These are phyloP conservation scores for Ligdia adustata DNA, from an alignment of 2,888 invertebrate genomes.

Conservation along the genomic window DNA sequence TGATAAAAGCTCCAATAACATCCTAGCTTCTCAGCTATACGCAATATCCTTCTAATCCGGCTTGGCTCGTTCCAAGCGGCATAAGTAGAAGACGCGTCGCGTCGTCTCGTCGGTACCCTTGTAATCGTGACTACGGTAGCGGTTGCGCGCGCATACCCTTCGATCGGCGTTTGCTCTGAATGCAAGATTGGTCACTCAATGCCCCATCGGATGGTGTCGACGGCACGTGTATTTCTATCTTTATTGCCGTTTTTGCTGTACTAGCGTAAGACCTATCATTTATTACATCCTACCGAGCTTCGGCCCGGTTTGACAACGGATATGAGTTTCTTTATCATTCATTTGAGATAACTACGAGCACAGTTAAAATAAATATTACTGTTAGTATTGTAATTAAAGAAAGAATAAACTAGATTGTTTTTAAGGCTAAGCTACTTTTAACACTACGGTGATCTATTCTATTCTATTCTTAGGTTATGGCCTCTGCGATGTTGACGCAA, in stretches of 20 bases:
- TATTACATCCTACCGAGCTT: constrained; percentile 16
- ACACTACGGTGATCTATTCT: too few relatives aligned
- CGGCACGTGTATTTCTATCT: constrained; percentile 46
- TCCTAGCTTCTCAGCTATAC: constrained; percentile 10
- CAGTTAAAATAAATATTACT: too few relatives aligned
- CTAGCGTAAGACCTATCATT: constrained; percentile 19
- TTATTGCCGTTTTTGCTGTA: constrained; percentile 27
- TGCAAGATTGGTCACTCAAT: constrained; percentile 67
- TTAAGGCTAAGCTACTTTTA: too few relatives aligned
- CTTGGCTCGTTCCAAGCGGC: constrained; percentile 47
- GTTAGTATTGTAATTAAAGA: too few relatives aligned
- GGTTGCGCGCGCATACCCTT: constrained; percentile 75
- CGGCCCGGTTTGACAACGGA: constrained; percentile 9
- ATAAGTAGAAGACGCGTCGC: constrained; percentile 40
- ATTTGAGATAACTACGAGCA: background rate
- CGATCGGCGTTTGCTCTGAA: constrained; percentile 72
- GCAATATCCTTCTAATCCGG: constrained; percentile 33
- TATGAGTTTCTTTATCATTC: constrained; percentile 12
- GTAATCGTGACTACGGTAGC: constrained; percentile 24
- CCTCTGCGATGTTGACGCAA: too few relatives aligned
- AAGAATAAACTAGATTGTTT: too few relatives aligned
- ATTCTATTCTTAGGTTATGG: too few relatives aligned
- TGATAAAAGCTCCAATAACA: constrained; percentile 14
- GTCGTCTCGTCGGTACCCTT: constrained; percentile 18
- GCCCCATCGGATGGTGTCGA: constrained; percentile 33